phyloP scores from a whole-genome alignment of 1,140 invertebrate species.

The Pogonognathellus flavescens region DNA sequence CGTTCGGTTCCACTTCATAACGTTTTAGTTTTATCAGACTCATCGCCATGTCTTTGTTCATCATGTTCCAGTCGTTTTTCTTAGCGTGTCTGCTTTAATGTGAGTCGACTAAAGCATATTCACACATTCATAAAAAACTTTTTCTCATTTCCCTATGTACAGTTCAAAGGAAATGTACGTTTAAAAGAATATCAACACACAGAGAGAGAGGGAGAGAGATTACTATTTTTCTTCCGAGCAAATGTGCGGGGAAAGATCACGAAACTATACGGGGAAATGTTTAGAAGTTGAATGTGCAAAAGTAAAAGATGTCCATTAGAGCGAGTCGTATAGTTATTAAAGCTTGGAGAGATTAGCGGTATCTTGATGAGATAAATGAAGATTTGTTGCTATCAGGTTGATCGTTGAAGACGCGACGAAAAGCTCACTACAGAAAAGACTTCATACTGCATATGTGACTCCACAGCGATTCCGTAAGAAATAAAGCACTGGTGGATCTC shows the following conservation, averaged over 20 bases:
- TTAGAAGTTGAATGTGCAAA: not conserved
- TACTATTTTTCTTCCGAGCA: too few species aligned
- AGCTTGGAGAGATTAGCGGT: not conserved
- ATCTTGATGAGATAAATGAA: slow-evolving; percentile 16
- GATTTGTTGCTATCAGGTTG: slow-evolving; percentile 6
- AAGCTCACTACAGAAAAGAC: too few species aligned
- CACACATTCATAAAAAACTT: not conserved
- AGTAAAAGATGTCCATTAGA: too few species aligned
- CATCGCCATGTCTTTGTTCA: slow-evolving; percentile 11
- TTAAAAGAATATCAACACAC: too few species aligned
- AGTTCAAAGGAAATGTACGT: not conserved
- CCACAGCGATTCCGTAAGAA: too few species aligned
- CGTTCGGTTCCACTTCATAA: slow-evolving; percentile 27
- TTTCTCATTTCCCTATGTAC: not conserved
- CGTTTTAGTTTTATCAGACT: slow-evolving; percentile 34
- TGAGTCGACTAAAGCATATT: too few species aligned
- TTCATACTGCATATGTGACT: too few species aligned
- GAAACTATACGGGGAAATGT: not conserved
- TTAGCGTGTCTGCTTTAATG: not conserved
- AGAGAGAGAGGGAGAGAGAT: too few species aligned
- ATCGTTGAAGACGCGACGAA: not conserved
- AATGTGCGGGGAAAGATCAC: not conserved
- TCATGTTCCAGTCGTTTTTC: not conserved
- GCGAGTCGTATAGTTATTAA: not conserved
- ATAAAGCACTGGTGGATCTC: too few species aligned